Conservation (phyloP, 2,113 vertebrate species). For the Lophochroa leadbeateri region DNA sequence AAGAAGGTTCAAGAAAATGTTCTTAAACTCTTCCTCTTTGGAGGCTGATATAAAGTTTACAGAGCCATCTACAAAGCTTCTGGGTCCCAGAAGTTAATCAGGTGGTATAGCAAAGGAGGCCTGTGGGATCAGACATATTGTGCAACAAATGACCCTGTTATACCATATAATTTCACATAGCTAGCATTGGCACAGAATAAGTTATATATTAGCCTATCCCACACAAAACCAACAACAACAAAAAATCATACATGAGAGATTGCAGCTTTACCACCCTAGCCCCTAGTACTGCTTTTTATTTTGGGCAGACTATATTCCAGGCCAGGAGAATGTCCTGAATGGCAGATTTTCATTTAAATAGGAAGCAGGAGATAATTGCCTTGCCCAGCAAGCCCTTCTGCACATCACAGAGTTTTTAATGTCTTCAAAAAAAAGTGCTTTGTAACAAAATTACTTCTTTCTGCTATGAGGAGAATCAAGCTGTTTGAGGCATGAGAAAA, state of each 20-base stretch:
- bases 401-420: not conserved
- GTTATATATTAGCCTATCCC: not conserved
- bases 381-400: not conserved
- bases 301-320: not conserved
- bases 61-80: not conserved
- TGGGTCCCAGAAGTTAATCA: not conserved
- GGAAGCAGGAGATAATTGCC: not conserved
- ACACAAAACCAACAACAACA: not conserved
- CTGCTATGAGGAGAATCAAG: not conserved
- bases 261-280: not conserved
- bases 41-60: not conserved
- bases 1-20: not conserved
- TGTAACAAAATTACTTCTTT: not conserved
- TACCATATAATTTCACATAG: not conserved
- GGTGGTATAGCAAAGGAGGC: not conserved
- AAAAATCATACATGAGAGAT: fast-evolving
- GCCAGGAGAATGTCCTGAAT: not conserved
- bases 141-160: not conserved
- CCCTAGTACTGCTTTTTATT: not conserved
- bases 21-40: not conserved
- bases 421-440: not conserved
- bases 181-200: not conserved
- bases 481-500: not conserved
- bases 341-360: not conserved
- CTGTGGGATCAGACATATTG: not conserved